Percentiles rank a stretch among this genome's conserved stretches.
Conservation (phyloP, 2,113 vertebrate genomes). For the Thryonomys swinderianus region DNA sequence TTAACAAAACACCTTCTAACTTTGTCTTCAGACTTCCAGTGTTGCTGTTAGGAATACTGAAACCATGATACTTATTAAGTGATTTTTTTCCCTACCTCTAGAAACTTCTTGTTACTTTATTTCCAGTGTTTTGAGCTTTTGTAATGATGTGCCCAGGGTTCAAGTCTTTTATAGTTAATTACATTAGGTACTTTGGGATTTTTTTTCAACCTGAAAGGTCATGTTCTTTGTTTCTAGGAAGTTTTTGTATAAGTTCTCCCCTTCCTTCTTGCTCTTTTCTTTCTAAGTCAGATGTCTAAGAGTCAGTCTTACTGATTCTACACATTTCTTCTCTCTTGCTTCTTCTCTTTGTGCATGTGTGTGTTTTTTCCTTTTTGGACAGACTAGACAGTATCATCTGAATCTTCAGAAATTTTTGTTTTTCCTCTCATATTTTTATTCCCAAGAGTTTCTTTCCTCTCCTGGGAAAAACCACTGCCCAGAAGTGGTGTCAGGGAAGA, state of each 20-base stretch:
- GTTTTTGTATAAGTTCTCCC: slow-evolving; percentile 16
- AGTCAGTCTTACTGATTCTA: background rate
- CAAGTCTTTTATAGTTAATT: background rate
- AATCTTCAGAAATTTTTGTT: background rate
- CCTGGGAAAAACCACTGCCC: background rate
- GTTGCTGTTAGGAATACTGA: background rate
- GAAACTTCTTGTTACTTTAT: background rate
- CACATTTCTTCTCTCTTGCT: background rate
- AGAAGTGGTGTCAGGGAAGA: background rate
- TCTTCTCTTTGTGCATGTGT: background rate
- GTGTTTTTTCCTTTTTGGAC: background rate
- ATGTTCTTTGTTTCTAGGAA: background rate
- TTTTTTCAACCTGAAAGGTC: background rate
- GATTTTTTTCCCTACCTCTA: background rate
- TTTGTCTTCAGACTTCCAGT: background rate
- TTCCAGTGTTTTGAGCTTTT: background rate
- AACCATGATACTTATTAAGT: background rate
- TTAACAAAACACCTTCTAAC: background rate
- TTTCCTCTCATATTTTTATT: background rate
- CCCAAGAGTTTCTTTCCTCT: background rate
- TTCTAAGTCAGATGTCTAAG: background rate
- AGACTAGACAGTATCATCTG: background rate
- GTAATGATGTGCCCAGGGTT: background rate
- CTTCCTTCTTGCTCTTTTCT: background rate
- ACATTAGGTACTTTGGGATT: background rate